Percentiles rank a stretch among this genome's conserved stretches.
Evolutionary conservation across 2,888 invertebrate species (phyloP).

Genomic region (Thymelicus acteon): DNA sequence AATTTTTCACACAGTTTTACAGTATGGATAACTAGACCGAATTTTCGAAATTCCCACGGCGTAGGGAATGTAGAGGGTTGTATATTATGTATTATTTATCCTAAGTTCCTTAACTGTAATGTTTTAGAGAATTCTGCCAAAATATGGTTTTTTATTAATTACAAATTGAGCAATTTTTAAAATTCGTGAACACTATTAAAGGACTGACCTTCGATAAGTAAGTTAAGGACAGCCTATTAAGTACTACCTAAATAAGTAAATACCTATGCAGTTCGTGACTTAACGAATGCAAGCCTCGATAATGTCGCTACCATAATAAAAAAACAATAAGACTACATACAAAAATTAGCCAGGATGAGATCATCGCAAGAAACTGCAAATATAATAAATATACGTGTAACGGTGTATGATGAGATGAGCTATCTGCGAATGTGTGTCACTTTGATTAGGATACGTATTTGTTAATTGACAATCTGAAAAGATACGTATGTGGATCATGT

Average conservation of each 20-base stretch:
- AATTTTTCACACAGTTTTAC: too few relatives aligned
- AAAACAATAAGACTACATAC: constrained; percentile 36
- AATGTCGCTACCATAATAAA: neutral
- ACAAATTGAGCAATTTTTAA: too few relatives aligned
- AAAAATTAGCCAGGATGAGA: constrained; percentile 50
- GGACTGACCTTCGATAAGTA: neutral
- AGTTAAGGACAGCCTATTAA: neutral
- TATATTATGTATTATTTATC: too few relatives aligned
- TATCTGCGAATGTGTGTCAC: constrained; percentile 21
- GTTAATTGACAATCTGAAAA: constrained; percentile 55
- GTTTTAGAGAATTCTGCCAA: too few relatives aligned
- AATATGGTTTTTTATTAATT: too few relatives aligned
- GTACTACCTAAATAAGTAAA: too few relatives aligned
- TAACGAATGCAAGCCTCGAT: neutral
- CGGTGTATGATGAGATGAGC: neutral
- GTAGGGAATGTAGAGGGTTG: too few relatives aligned
- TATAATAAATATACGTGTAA: too few relatives aligned
- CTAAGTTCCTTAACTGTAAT: too few relatives aligned
- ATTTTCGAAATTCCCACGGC: too few relatives aligned
- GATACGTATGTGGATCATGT: neutral
- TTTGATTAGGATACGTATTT: constrained; percentile 59
- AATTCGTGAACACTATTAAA: neutral
- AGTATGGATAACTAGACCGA: too few relatives aligned
- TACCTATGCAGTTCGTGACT: neutral
- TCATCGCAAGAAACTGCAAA: constrained; percentile 54